Evolutionary conservation across 2,888 invertebrate species (phyloP).

Genomic region (Incurvaria masculella): DNA sequence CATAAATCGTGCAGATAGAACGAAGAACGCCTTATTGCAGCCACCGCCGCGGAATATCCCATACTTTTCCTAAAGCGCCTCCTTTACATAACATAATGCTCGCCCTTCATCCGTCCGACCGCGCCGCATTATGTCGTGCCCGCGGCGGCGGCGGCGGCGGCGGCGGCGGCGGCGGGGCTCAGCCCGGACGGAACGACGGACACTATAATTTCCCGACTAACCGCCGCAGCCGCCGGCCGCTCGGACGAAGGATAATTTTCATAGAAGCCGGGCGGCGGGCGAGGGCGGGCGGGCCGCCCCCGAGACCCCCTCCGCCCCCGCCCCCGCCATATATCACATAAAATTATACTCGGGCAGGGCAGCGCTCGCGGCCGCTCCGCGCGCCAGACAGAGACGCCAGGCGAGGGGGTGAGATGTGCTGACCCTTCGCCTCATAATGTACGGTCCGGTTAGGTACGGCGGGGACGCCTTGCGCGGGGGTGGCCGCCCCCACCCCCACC

Average conservation of each 20-base stretch:
- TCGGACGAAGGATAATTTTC: slow-evolving; percentile 34
- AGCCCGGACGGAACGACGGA: slow-evolving; percentile 9
- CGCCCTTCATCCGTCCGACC: slow-evolving; percentile 8
- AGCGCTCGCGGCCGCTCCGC: slow-evolving; percentile 18
- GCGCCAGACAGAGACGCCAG: slow-evolving; percentile 46
- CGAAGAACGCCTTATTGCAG: slow-evolving; percentile 46
- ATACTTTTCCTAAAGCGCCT: slow-evolving; percentile 24
- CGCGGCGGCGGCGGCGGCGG: slow-evolving; percentile 3
- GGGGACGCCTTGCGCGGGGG: slow-evolving; percentile 55
- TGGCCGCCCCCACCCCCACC: slow-evolving; percentile 36
- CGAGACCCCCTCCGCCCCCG: slow-evolving; percentile 2
- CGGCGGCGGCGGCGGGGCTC: background rate
- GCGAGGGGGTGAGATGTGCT: slow-evolving; percentile 31
- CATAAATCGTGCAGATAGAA: slow-evolving; percentile 56
- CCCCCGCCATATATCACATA: slow-evolving; percentile 40
- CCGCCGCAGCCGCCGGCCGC: slow-evolving; percentile 23
- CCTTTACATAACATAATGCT: slow-evolving; percentile 25
- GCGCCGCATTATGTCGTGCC: slow-evolving; percentile 9
- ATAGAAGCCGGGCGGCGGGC: slow-evolving; percentile 38
- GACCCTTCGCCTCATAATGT: slow-evolving; percentile 57
- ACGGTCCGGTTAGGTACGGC: slow-evolving; percentile 59
- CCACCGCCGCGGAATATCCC: slow-evolving; percentile 44
- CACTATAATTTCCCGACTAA: slow-evolving; percentile 21
- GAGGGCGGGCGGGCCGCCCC: slow-evolving; percentile 21
- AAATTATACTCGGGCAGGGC: slow-evolving; percentile 44